phyloP scores from a whole-genome alignment of 2,113 vertebrate species.

The Limnothrissa miodon region DNA sequence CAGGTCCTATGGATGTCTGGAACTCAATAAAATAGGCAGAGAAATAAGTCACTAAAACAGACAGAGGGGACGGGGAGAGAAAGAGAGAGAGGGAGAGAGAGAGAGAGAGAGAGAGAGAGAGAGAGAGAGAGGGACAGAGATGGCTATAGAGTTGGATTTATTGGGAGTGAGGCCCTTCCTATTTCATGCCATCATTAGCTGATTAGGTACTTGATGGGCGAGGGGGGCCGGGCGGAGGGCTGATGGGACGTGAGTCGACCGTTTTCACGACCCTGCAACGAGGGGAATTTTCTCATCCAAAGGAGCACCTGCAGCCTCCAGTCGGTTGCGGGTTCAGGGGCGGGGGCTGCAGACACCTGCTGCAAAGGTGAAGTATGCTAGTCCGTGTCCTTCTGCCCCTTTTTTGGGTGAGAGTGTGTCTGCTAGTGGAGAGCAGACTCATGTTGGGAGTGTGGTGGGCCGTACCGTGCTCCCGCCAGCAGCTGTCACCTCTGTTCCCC shows the following conservation, averaged over 20 bases:
- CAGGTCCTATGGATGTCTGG: not conserved
- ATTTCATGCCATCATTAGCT: slow-evolving; percentile 86
- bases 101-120: not conserved
- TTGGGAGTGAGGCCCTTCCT: slow-evolving; percentile 79
- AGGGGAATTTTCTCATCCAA: not conserved
- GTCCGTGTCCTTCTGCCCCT: not conserved
- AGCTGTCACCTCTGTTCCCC: slow-evolving; percentile 35
- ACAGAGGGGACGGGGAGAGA: too few species aligned
- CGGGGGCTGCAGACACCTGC: not conserved
- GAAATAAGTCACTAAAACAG: not conserved
- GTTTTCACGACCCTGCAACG: not conserved
- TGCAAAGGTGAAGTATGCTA: not conserved
- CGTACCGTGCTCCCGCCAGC: slow-evolving; percentile 21
- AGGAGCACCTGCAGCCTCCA: not conserved
- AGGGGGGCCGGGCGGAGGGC: not conserved
- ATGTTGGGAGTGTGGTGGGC: slow-evolving; percentile 27
- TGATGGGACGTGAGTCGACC: not conserved
- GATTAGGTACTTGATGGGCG: slow-evolving; percentile 77
- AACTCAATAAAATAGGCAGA: not conserved
- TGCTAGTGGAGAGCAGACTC: slow-evolving; percentile 46
- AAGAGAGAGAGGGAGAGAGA: slow-evolving; percentile 30
- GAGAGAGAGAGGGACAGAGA: not conserved
- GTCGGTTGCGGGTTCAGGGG: too few species aligned
- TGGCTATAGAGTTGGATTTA: slow-evolving; percentile 69
- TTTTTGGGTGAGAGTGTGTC: not conserved